These are phyloP conservation scores for Nyctibius bracteatus DNA, from an alignment of 2,113 vertebrate species.

Conservation along the genomic window DNA sequence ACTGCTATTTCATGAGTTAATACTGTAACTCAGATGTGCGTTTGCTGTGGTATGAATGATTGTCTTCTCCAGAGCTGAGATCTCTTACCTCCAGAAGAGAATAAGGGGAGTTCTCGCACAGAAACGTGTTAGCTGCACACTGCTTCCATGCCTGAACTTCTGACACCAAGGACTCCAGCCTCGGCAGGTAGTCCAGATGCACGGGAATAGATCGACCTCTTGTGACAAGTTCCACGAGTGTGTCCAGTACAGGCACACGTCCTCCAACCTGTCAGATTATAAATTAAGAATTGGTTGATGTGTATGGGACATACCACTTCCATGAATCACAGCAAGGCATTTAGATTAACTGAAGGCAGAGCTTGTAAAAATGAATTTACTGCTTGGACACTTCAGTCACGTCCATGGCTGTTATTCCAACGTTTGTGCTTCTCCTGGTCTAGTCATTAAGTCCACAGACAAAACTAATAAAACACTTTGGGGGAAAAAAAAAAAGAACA, in stretches of 20 bases:
- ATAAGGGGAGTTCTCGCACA: conserved; percentile 80
- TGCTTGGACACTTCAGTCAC: not conserved
- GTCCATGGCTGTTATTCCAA: not conserved
- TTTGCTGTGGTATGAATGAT: not conserved
- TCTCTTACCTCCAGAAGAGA: conserved; percentile 87
- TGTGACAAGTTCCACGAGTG: conserved; percentile 81
- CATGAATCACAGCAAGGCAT: not conserved
- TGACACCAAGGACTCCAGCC: conserved; percentile 82
- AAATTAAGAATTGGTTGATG: not conserved
- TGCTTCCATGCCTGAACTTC: conserved; percentile 91
- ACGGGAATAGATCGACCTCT: conserved; percentile 87
- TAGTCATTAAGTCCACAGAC: not conserved
- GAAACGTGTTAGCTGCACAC: conserved; percentile 82
- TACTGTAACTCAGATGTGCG: too few relatives aligned
- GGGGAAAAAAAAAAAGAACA: not conserved
- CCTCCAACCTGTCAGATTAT: conserved; percentile 71
- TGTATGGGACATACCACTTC: too few relatives aligned
- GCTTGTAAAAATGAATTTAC: not conserved
- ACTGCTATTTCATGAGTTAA: not conserved
- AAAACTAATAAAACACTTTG: not conserved
- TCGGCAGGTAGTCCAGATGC: conserved; percentile 83
- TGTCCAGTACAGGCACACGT: conserved; percentile 76
- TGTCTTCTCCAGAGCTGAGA: not conserved
- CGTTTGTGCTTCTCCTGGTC: not conserved
- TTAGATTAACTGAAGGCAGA: not conserved